Base-by-base conservation (phyloP, 92 coral and sea anemone species). In the Porites divaricata region DNA sequence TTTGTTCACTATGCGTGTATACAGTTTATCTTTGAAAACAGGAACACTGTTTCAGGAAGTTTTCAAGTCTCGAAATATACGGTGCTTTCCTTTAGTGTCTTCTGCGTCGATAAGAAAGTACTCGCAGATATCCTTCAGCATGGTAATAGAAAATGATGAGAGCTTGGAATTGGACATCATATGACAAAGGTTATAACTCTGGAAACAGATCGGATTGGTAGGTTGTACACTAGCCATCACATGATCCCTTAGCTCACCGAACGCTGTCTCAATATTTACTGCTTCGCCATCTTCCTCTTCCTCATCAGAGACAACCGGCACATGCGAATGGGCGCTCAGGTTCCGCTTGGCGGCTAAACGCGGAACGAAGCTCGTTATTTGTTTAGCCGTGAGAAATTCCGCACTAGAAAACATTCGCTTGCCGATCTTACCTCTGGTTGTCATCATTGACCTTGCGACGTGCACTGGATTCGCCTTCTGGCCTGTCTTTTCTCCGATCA, bases 91-190 rank as follows among this genome's bases (percentile, higher is more conserved):
- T 58, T 20, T 80, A 4, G 80, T 86, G 80, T 86, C 69, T 17
- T 51, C 63, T 10, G 86, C 78, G 67, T 74, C 83, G 58, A 91
- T 83, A 13, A 76, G 78, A 58, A 87, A 91, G 61, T 81, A 77
- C 85, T 53, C 86, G 85, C 91, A 90, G 86, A 90, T 86, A 54
- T 87, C 90, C 77, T 76, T 66, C 80, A 90, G 91, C 93, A 90
- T 82, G 75, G 45, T 72, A 63, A 90, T 77, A 23, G 90, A 76
- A 83, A 90, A 87, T 57, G 85, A 65, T 25, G 93, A 85, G 23
- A 90, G 90, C 83, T 87, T 90, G 63, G 82, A 90, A 20, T 76
- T 87, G 50, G 80, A 76, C 70, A 68, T 80, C 76, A 82, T 21
- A 61, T 78, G 77, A 71, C 91, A 90, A 24, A 90, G 75, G 57